phyloP scores from a whole-genome alignment of 2,888 invertebrate genomes.

The Hartigia nigra region DNA sequence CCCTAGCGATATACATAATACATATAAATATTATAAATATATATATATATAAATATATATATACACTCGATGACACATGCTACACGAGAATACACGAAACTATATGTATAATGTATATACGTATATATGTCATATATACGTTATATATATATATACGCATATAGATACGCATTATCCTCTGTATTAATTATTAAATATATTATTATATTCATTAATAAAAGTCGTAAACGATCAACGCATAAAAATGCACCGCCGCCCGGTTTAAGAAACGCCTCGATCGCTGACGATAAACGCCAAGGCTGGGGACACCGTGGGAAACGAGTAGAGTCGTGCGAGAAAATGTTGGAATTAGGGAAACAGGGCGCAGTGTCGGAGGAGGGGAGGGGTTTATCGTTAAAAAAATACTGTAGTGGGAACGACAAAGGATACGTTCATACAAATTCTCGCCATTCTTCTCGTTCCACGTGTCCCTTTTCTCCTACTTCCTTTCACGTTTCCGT shows the following conservation, averaged over 20 bases:
- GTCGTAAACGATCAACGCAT: conserved; percentile 44
- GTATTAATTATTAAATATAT: conserved; percentile 64
- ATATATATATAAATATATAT: conserved; percentile 47
- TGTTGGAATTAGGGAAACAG: neutral
- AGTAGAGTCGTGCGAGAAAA: neutral
- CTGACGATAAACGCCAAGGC: neutral
- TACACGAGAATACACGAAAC: neutral
- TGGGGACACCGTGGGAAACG: conserved; percentile 2
- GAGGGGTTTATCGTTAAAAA: neutral
- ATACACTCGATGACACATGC: neutral
- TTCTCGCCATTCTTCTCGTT: neutral
- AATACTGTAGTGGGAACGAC: neutral
- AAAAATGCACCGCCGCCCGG: conserved; percentile 44
- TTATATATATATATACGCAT: conserved; percentile 52
- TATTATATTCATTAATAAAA: conserved; percentile 60
- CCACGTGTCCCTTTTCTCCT: neutral
- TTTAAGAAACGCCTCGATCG: conserved; percentile 34
- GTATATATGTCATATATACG: conserved; percentile 40
- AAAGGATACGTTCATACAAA: neutral
- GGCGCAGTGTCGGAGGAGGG: neutral
- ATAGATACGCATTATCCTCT: conserved; percentile 51
- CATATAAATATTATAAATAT: conserved; percentile 33
- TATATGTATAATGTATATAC: conserved; percentile 2
- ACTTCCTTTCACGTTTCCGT: neutral
- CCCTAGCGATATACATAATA: conserved; percentile 64